Base-by-base conservation (phyloP, 2,113 vertebrate genomes). In the Brachypteracias leptosomus region DNA sequence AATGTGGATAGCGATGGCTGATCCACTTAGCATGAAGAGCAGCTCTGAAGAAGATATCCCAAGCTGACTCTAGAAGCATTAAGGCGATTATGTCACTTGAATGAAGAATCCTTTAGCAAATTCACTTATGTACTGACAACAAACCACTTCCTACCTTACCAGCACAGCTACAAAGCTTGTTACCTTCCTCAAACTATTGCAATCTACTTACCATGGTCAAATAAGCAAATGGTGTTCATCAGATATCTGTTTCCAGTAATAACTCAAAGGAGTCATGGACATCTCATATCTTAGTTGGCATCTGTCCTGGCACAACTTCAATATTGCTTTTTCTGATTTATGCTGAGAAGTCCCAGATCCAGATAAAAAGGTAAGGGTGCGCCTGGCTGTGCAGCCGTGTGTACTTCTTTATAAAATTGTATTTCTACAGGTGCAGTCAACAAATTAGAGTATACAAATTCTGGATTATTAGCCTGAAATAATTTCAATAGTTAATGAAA, bases 81-180 rank as follows among this genome's bases (percentile, higher is more conserved):
- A 86, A 49, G 33, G 68, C 4, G 35, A 96, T 93, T 93, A 74
- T 88, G 65, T 88, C 90, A 88, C 75, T 91, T 59, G 36, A 88
- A 86, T 74, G 72, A 96, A 86, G 63, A 92, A 52, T 74, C 59
- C 35, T 88, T 77, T 31, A 83, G 21, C 33, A 90, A 89, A 90
- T 85, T 89, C 87, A 58, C 28, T 77, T 49, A 55, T 2, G 8
- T 16, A 65, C 21, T 35, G 38, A 81, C 61, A 93, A 52, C 2
- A 1, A 85, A 79, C 28, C 16, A 4, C 13, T 77, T 90, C 44
- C n/a, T 67, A 51, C 33, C 55, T 80, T 63, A 57, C 3, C 8
- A 77, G 38, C 31, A 79, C n/a, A 88, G 79, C 28, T 65, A 85
- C n/a, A 80, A 88, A 42, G 11, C 40, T 89, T 54, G 8, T 38